These are phyloP conservation scores for Monopterus albus DNA, from an alignment of 2,113 vertebrate species.

Conservation along the genomic window DNA sequence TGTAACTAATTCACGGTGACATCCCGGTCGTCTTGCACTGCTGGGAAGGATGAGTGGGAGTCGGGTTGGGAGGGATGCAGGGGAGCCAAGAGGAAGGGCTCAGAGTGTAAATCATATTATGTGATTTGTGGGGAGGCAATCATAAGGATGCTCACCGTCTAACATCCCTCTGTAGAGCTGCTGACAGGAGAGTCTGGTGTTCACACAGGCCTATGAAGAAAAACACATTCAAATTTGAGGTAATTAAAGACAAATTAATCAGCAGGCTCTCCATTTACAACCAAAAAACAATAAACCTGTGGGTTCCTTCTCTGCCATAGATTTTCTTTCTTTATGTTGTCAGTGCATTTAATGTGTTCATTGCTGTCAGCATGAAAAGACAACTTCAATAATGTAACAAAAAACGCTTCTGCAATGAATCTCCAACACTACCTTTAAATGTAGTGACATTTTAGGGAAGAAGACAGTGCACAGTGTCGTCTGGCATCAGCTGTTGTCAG, in stretches of 20 bases:
- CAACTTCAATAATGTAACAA: too few relatives aligned
- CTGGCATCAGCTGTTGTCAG: too few relatives aligned
- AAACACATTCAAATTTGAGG: background rate
- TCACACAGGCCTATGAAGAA: background rate
- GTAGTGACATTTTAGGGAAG: too few relatives aligned
- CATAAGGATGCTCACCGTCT: slow-evolving; percentile 51
- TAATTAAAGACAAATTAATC: background rate
- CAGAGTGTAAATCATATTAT: slow-evolving; percentile 34
- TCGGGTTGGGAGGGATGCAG: slow-evolving; percentile 13
- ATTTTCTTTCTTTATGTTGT: too few relatives aligned
- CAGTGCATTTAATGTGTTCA: too few relatives aligned
- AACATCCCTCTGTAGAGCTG: slow-evolving; percentile 20
- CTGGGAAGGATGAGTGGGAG: slow-evolving; percentile 49
- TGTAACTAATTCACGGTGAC: slow-evolving; percentile 50
- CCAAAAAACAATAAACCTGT: too few relatives aligned
- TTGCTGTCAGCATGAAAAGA: too few relatives aligned
- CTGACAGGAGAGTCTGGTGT: slow-evolving; percentile 16
- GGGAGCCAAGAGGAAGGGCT: slow-evolving; percentile 36
- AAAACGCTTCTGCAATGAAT: too few relatives aligned
- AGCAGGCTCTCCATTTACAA: too few relatives aligned
- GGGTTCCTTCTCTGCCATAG: too few relatives aligned
- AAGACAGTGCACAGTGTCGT: too few relatives aligned
- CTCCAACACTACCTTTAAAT: too few relatives aligned
- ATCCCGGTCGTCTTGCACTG: slow-evolving; percentile 28
- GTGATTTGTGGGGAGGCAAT: slow-evolving; percentile 50